Base-by-base conservation (phyloP, 2,113 vertebrate species). In the Caranx ignobilis region DNA sequence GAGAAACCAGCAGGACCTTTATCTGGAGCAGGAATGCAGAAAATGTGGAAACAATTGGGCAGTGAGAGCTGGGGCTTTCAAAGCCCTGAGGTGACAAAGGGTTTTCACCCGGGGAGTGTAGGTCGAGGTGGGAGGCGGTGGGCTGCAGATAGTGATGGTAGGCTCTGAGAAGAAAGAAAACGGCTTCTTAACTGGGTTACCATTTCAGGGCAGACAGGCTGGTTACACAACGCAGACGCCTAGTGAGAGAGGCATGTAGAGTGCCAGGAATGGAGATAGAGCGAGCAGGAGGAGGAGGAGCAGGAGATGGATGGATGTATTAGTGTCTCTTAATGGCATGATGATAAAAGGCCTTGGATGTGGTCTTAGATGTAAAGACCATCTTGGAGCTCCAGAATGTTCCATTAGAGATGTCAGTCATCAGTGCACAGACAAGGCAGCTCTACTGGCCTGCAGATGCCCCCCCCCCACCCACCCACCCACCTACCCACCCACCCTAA, bases 21-120 rank as follows among this genome's bases (percentile, higher is more conserved):
- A 95, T 96, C 94, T 94, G 77, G 84, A 90, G 76, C 93, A 95
- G 93, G 95, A 96, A 95, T 96, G 94, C 94, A 95, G 94, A 96
- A 95, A 95, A 95, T 95, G 94, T 91, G 89, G 92, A 93, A 95
- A 95, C 95, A 95, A 95, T 95, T 86, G 92, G 76, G 71, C 88
- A 90, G 86, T 83, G 90, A 94, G 91, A 87, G 86, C 88, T 31
- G 54, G 70, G 81, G 87, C 91, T 90, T 89, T 94, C 92, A 92
- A 92, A 91, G 92, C 85, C 92, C 87, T 15, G 76, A 93, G 91
- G 94, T 94, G 94, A 95, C 92, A 94, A 93, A 93, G 89, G 87
- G 85, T 90, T 92, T 94, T 93, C 82, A 91, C 86, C 90, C 89
- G 11, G 86, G 81, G 66, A 92, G 89, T 79, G 75, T 81, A 85